phyloP scores from a whole-genome alignment of 2,113 vertebrate species.

The Candoia aspera region DNA sequence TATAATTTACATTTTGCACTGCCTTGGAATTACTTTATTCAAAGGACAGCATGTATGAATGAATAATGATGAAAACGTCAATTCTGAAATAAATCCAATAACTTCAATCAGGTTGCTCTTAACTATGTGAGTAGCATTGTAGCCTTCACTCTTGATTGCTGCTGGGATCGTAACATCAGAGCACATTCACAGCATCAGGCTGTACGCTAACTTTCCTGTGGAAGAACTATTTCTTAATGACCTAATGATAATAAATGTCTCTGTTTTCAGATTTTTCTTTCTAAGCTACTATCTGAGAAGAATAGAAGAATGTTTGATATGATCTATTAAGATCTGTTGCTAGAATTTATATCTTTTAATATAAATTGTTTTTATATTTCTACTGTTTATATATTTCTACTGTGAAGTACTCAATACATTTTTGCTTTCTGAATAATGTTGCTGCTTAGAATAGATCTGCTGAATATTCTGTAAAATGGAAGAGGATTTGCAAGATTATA shows the following conservation, averaged over 20 bases:
- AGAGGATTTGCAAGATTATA: background rate
- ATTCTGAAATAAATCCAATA: background rate
- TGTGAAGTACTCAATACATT: background rate
- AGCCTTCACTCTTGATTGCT: background rate
- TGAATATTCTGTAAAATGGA: background rate
- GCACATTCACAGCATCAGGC: background rate
- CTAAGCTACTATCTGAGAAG: background rate
- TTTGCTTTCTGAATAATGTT: background rate
- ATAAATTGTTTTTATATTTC: background rate
- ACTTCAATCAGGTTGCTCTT: background rate
- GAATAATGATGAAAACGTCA: background rate
- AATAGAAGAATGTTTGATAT: background rate
- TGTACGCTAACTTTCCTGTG: background rate
- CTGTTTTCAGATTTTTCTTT: background rate
- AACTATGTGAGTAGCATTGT: background rate
- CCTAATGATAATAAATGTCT: background rate
- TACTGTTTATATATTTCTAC: background rate
- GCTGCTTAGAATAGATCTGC: background rate
- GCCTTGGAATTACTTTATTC: background rate
- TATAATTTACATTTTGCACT: background rate
- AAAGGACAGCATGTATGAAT: background rate
- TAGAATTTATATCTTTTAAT: background rate
- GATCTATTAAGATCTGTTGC: background rate
- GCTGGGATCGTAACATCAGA: background rate
- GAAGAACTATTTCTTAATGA: background rate